Conservation (phyloP, 35 echinoderm and acorn worm genomes). For the Acanthaster planci region DNA sequence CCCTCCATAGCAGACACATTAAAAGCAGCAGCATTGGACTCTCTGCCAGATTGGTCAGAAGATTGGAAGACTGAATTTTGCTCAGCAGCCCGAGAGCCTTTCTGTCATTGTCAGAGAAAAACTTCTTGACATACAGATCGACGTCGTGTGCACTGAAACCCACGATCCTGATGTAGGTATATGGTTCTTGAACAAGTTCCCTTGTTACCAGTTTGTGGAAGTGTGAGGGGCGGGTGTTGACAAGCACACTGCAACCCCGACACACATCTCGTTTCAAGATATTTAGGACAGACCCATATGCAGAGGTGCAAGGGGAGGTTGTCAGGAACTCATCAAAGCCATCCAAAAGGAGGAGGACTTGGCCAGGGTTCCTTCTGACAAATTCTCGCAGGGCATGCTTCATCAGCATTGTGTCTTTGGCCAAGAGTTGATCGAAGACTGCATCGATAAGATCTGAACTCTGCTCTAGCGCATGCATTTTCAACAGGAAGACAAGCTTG, state of each 20-base stretch:
- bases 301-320: neutral
- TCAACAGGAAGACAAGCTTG: conserved; percentile 4
- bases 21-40: conserved; percentile 4
- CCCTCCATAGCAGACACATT: conserved; percentile 8
- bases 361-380: neutral
- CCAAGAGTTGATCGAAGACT: conserved; percentile 10
- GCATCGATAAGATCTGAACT: conserved; percentile 10
- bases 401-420: neutral
- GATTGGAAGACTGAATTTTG: neutral
- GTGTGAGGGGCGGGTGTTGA: conserved; percentile 5
- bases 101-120: neutral
- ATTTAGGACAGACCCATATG: neutral
- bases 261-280: neutral
- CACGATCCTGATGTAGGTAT: neutral
- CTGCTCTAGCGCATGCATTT: conserved; percentile 9
- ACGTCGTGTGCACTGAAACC: neutral
- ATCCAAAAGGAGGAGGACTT: neutral
- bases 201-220: neutral
- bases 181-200: neutral
- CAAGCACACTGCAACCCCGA: neutral
- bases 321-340: conserved; percentile 9
- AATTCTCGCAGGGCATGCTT: neutral
- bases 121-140: neutral
- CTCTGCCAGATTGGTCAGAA: neutral
- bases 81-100: neutral